Base-by-base conservation (phyloP, 2,113 vertebrate genomes). In the Alouatta palliata region DNA sequence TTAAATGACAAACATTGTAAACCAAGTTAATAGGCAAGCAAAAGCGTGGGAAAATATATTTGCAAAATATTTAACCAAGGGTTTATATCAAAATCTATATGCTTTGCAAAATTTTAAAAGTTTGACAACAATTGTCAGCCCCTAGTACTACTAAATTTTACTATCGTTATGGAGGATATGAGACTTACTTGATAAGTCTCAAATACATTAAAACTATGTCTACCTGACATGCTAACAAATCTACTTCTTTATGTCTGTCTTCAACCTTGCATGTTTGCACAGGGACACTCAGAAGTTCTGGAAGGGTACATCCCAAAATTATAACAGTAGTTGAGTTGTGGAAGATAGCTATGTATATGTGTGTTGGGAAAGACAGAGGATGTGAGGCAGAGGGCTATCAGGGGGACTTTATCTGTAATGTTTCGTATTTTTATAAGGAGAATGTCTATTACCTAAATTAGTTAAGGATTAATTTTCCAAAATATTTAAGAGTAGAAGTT, bases 381-480 rank as follows among this genome's bases (percentile, higher is more conserved):
- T 19, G 6, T 8, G 4, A 6, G 20, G 2, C 12, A 8, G 30
- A 25, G 8, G 32, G 14, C 61, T 56, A 9, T 45, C 37, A 87
- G 37, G 45, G 1, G 30, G 1, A 47, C 66, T 84, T 40, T 35
- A 11, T 82, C 52, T 94, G 10, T 82, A 58, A n/a, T 87, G 64
- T 77, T 80, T 68, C n/a, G 23, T 77, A 25, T 54, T 81, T 95
- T 92, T 75, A 43, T 8, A 56, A 76, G 9, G 43, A 96, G 82
- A 88, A 84, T 54, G 9, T 11, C 0, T 73, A 73, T 77, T 83
- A 71, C 80, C 54, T 43, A 66, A 82, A 92, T 16, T 90, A 66
- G 94, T 89, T 91, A 84, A 96, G 88, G 83, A 45, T 45, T 25
- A 83, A 91, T 68, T 81, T 88, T 96, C 21, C 20, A 58, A 49